Conservation (phyloP, 2,113 vertebrate species). For the Penelope pileata region DNA sequence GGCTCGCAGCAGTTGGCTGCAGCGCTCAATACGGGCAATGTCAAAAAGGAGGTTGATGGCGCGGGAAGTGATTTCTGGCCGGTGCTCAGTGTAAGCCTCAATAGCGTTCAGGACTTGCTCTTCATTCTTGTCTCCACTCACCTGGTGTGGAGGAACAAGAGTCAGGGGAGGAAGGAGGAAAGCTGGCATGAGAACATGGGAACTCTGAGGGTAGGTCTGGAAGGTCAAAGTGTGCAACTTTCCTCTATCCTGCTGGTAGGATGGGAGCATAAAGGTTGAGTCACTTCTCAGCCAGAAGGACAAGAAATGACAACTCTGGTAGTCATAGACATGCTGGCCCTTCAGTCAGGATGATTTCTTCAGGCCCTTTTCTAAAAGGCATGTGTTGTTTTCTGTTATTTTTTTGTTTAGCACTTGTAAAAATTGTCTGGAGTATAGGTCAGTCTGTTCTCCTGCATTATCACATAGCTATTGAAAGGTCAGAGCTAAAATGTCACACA, state of each 20-base stretch:
- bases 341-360: background rate
- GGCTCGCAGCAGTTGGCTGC: slow-evolving; percentile 91
- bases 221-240: background rate
- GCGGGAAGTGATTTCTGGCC: slow-evolving; percentile 91
- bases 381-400: background rate
- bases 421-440: background rate
- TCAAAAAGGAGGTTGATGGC: slow-evolving; percentile 98
- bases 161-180: background rate
- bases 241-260: background rate
- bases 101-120: slow-evolving; percentile 97
- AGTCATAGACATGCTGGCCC: background rate
- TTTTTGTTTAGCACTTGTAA: background rate
- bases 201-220: background rate
- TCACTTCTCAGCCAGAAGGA: background rate
- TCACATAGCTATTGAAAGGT: background rate
- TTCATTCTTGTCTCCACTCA: slow-evolving; percentile 94
- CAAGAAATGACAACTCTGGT: background rate
- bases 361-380: background rate
- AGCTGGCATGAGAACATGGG: background rate
- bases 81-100: slow-evolving; percentile 92
- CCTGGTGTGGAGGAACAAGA: slow-evolving; percentile 66
- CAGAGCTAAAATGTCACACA: background rate
- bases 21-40: slow-evolving; percentile 94
- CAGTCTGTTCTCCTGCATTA: background rate
- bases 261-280: background rate